A percentile compares a stretch with the other conserved stretches of the same genome.
These are phyloP conservation scores for Zeuzera pyrina DNA, from an alignment of 2,888 invertebrate genomes.

Conservation along the genomic window DNA sequence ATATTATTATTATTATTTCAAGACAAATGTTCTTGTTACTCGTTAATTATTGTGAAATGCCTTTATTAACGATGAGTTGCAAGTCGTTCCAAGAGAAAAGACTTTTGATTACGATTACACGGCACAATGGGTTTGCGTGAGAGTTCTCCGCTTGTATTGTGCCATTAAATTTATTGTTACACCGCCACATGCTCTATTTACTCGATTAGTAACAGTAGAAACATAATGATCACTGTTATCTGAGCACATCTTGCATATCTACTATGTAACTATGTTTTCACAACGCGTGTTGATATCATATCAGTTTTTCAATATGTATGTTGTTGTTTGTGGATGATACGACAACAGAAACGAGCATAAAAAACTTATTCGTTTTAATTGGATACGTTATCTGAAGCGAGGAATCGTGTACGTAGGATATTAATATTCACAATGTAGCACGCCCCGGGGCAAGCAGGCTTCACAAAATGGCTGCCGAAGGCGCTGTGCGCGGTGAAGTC, in stretches of 20 bases:
- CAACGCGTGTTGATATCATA: no score
- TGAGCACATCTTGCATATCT: no score
- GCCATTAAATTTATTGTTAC: conserved; percentile 55
- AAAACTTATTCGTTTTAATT: conserved; percentile 16
- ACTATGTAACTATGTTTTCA: no score
- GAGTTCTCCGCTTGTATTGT: conserved; percentile 52
- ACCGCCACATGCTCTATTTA: conserved; percentile 59
- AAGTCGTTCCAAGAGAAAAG: conserved; percentile 52
- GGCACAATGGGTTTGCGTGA: conserved; percentile 57
- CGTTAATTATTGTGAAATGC: conserved; percentile 45
- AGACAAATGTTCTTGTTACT: conserved; percentile 7
- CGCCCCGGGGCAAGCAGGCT: conserved; percentile 52
- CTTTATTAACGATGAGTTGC: conserved; percentile 38
- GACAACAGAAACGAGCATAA: conserved; percentile 33
- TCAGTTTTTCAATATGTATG: conserved; percentile 36
- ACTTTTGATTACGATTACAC: conserved; percentile 56
- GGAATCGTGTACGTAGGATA: no score
- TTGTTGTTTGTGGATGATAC: conserved; percentile 24
- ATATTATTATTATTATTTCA: no score
- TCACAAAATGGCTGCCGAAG: conserved; percentile 68
- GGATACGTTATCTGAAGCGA: no score
- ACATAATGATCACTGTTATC: conserved; percentile 50
- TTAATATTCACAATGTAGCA: conserved; percentile 57
- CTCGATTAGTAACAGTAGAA: conserved; percentile 57
- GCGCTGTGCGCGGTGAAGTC: conserved; percentile 49